Evolutionary conservation across 2,113 vertebrate species (phyloP).

Genomic region (Corythornis vintsioides): DNA sequence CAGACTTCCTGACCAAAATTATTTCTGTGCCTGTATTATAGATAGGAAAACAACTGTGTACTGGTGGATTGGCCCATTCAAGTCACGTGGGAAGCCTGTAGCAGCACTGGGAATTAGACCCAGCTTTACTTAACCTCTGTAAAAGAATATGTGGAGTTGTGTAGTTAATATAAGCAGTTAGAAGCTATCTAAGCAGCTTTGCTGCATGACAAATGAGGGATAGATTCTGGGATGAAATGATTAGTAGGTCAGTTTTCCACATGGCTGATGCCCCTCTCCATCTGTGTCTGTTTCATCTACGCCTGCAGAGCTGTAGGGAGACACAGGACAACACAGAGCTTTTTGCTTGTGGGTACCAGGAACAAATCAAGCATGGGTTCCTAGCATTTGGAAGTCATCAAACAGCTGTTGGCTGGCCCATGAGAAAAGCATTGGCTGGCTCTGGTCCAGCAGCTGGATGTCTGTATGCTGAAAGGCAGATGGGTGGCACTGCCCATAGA

Average conservation of each 20-base stretch:
- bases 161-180: neutral
- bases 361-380: slow-evolving; percentile 5
- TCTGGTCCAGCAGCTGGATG: neutral
- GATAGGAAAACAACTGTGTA: neutral
- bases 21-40: neutral
- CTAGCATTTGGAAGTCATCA: neutral
- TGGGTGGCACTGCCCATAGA: neutral
- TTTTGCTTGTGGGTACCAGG: neutral
- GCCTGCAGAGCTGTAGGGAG: slow-evolving; percentile 15
- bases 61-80: neutral
- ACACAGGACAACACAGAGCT: neutral
- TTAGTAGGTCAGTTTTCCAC: slow-evolving; percentile 57
- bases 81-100: neutral
- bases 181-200: slow-evolving; percentile 42
- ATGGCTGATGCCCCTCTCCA: neutral
- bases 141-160: neutral
- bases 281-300: slow-evolving; percentile 10
- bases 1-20: neutral
- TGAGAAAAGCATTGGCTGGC: neutral
- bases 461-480: neutral
- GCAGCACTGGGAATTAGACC: neutral
- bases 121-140: neutral
- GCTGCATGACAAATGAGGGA: neutral
- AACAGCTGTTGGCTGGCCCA: slow-evolving; percentile 14
- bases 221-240: slow-evolving; percentile 18